phyloP scores from a whole-genome alignment of 1,140 invertebrate species.

The Cydia strobilella region DNA sequence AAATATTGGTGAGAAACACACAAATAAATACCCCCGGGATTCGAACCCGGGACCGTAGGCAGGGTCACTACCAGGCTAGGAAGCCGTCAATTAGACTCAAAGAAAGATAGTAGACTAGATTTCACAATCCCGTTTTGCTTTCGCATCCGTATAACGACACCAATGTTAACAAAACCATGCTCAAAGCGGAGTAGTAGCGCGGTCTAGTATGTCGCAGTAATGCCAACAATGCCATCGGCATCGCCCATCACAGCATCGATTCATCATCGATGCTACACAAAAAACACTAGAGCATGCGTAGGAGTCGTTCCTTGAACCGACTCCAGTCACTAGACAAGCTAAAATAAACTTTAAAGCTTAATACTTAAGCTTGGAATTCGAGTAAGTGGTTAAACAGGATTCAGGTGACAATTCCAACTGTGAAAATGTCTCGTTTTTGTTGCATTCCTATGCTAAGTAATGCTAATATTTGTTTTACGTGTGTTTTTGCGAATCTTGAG shows the following conservation, averaged over 20 bases:
- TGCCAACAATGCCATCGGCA: conserved; percentile 28
- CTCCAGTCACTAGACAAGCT: background rate
- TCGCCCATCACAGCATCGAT: conserved; percentile 27
- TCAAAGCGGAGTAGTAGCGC: background rate
- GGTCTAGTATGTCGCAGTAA: conserved; percentile 5
- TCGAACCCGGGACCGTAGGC: too few relatives aligned
- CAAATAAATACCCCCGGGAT: too few relatives aligned
- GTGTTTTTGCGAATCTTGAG: background rate
- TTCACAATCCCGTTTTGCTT: conserved; percentile 3
- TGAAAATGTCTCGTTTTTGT: conserved; percentile 4
- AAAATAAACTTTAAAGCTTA: background rate
- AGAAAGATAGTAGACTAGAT: background rate
- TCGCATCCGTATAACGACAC: background rate
- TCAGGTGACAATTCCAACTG: conserved; percentile 13
- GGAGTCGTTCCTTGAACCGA: conserved; percentile 21
- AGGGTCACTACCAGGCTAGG: too few relatives aligned
- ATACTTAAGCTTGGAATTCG: background rate
- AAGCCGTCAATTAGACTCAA: background rate
- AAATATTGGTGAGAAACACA: too few relatives aligned
- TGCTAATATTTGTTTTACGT: conserved; percentile 17
- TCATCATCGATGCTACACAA: conserved; percentile 19
- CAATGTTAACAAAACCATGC: background rate
- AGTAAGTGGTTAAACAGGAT: conserved; percentile 2
- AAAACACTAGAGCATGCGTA: conserved; percentile 25
- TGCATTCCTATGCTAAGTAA: conserved; percentile 10